Evolutionary conservation across 2,113 vertebrate species (phyloP), one percentile per base, ranked within the genome.

Genomic region (Myotis brandtii): DNA sequence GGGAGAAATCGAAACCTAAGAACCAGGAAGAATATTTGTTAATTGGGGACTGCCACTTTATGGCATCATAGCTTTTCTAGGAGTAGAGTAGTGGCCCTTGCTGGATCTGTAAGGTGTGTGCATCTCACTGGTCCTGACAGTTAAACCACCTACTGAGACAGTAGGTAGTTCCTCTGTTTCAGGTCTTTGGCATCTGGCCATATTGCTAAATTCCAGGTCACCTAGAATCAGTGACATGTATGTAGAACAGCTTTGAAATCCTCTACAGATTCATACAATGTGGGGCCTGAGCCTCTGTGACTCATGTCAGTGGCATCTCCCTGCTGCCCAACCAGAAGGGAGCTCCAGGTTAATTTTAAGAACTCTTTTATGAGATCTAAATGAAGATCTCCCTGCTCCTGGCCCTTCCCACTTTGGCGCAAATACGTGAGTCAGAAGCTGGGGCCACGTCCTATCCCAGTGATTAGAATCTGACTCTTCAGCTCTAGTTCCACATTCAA

Each of bases 401-500:
- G 43, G 86, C 81, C 37, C 11, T 16, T 73, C 32, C 66, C 3
- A 0, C 34, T 64, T 76, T 92, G 94, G 59, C 52, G 1, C 12
- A 34, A 64, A 59, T n/a, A 32, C n/a, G 13, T 43, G 37, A 43
- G 43, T 64, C 50, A 62, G 32, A 46, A 52, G 9, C 88, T 73
- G 87, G 43, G 76, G 56, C 52, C 89, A 25, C 0, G 0, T 82
- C 85, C 95, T 77, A 32, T 21, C 8, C 9, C 5, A 4, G 13
- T 67, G 77, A 93, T 94, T 84, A 93, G 40, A 93, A 93, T 94
- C 91, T 81, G 56, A 90, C 52, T 94, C 81, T 80, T 82, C 9
- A 70, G 64, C 43, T 59, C 81, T 86, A 32, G 7, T 30, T 50
- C 37, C 11, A 48, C 14, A 66, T 76, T 64, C 66, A 67, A 76